These are phyloP conservation scores for Unio pictorum DNA, from an alignment of 2,888 invertebrate species.

Conservation along the genomic window DNA sequence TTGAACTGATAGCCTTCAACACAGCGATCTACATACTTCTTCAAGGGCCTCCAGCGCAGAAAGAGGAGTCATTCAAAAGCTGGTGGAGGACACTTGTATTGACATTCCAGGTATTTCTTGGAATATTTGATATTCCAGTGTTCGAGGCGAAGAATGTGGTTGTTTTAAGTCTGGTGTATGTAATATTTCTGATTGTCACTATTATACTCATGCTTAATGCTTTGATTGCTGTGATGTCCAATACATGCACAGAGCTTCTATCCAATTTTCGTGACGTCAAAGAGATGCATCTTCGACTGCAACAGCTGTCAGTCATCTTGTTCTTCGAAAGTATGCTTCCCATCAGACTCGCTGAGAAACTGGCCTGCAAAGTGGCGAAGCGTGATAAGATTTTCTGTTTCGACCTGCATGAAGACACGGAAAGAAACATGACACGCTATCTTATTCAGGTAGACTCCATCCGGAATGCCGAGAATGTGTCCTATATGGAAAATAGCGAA, in stretches of 20 bases:
- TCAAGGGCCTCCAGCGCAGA: constrained; percentile 19
- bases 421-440: too few relatives aligned
- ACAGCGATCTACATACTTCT: constrained; percentile 51
- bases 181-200: constrained; percentile 43
- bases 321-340: constrained; percentile 35
- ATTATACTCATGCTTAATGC: constrained; percentile 50
- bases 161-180: constrained; percentile 36
- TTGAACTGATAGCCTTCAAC: constrained; percentile 48
- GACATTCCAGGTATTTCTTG: constrained; percentile 52
- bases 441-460: too few relatives aligned
- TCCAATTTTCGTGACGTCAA: constrained; percentile 26
- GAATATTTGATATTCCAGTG: constrained; percentile 38
- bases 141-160: constrained; percentile 34
- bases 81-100: constrained; percentile 36
- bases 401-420: too few relatives aligned
- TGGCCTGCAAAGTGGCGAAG: too few relatives aligned
- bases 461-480: too few relatives aligned
- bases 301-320: constrained; percentile 32
- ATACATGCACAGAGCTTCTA: constrained; percentile 40
- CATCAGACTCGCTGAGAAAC: too few relatives aligned
- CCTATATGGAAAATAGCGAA: too few relatives aligned
- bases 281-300: constrained; percentile 36
- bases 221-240: constrained; percentile 52
- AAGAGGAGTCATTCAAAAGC: constrained; percentile 21
- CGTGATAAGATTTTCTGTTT: too few relatives aligned